Evolutionary conservation across 2,113 vertebrate species (phyloP).

Genomic region (Labrus mixtus): DNA sequence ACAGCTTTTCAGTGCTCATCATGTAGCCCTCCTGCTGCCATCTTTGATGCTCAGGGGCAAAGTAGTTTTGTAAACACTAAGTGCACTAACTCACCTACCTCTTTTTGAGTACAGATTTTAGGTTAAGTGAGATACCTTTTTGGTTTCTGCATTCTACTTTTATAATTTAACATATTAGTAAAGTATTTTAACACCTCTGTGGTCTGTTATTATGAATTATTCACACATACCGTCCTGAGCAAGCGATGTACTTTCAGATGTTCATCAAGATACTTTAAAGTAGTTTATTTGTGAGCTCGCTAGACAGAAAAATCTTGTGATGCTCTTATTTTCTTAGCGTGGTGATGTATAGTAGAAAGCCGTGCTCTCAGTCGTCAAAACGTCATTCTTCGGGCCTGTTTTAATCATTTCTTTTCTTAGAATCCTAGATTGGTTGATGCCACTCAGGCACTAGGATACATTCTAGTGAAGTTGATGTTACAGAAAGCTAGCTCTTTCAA

Average conservation of each 20-base stretch:
- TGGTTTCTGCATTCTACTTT: conserved; percentile 19
- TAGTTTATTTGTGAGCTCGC: not conserved
- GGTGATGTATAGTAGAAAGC: conserved; percentile 27
- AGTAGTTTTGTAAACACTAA: conserved; percentile 35
- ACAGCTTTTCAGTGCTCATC: not conserved
- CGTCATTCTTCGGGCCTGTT: not conserved
- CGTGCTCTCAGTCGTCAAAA: not conserved
- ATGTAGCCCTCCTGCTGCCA: conserved; percentile 6
- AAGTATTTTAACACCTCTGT: conserved; percentile 12
- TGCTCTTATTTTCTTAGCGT: not conserved
- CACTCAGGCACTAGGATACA: not conserved
- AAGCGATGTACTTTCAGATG: not conserved
- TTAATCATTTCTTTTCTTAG: not conserved
- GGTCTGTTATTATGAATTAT: not conserved
- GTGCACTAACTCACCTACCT: conserved; percentile 48
- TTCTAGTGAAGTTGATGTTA: not conserved
- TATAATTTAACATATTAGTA: conserved; percentile 23
- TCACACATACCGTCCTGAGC: not conserved
- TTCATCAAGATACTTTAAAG: conserved; percentile 4
- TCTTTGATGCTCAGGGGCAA: conserved; percentile 25
- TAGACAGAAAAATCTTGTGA: not conserved
- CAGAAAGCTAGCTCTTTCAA: not conserved
- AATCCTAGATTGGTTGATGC: not conserved
- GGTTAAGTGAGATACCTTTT: not conserved
- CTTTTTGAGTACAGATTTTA: conserved; percentile 17